Evolutionary conservation across 2,113 vertebrate genomes (phyloP), one percentile per base, ranked within the genome.

Genomic region (Chionodraco myersi): DNA sequence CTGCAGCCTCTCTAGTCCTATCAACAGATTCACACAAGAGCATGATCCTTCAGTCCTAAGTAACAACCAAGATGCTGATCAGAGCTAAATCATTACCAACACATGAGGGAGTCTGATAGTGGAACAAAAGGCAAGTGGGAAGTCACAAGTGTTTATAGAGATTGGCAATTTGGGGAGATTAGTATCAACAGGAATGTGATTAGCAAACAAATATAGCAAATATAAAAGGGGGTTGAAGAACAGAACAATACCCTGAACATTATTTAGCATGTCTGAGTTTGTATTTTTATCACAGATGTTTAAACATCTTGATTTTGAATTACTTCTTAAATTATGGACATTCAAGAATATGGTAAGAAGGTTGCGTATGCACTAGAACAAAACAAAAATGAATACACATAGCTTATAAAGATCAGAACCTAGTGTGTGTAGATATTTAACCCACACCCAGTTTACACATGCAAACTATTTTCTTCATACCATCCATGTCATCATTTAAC

Each of bases 11-110:
- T 57, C 18, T 34, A 16, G 57, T 60, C 23, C 74, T 59, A 75
- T 72, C 61, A 79, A 58, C 53, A 63, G 71, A 85, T 71, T 74
- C 75, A 54, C 57, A 63, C 21, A 54, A 75, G 57, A 79, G 74
- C 78, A 79, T 62, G 63, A 70, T 77, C 48, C 83, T 65, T 53
- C 51, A 41, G 59, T 63, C 41, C 45, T 23, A n/a, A 64, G 57
- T 64, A 78, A 76, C 64, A 72, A 26, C 36, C 36, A 16, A 58
- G 23, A 82, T 67, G 76, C 36, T 64, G 59, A 77, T 83, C 61
- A 74, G 36, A 48, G 81, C 47, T 61, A 51, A 74, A 59, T 77
- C 45, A 51, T 30, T 75, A 64, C 79, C 23, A 59, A 59, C 71
- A 62, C 66, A 23, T 45, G 63, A 57, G 61, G 49, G 34, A 78